A percentile compares a stretch with the other conserved stretches of the same genome.
Conservation (phyloP, 1,140 invertebrate genomes). For the Oryzaephilus surinamensis region DNA sequence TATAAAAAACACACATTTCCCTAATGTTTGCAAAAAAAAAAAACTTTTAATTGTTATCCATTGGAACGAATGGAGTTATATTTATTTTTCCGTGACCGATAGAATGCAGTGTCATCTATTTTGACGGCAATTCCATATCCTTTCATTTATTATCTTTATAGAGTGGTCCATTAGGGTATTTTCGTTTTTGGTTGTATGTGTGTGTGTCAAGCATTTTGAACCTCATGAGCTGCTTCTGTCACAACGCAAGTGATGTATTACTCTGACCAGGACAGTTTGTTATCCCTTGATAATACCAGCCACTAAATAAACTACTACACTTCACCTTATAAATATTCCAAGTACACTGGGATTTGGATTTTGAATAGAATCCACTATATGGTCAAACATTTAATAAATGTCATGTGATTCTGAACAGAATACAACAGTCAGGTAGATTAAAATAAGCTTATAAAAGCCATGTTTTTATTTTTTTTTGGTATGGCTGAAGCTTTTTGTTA, state of each 20-base stretch:
- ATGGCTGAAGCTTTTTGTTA: too few relatives aligned
- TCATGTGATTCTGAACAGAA: too few relatives aligned
- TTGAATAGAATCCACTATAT: too few relatives aligned
- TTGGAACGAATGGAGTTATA: too few relatives aligned
- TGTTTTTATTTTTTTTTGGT: too few relatives aligned
- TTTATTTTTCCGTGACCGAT: constrained; percentile 4
- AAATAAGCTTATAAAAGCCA: too few relatives aligned
- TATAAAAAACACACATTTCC: too few relatives aligned
- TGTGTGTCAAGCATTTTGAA: constrained; percentile 7
- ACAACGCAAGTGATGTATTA: constrained; percentile 21
- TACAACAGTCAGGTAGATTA: too few relatives aligned
- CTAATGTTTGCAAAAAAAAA: too few relatives aligned
- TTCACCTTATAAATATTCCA: constrained; percentile 21
- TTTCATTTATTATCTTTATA: constrained; percentile 21
- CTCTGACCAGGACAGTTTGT: constrained; percentile 19
- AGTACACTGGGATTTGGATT: constrained; percentile 15
- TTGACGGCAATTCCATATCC: constrained; percentile 14
- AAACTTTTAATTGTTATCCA: too few relatives aligned
- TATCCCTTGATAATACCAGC: constrained; percentile 20
- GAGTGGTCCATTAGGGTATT: constrained; percentile 18
- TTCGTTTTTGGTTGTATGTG: too few relatives aligned
- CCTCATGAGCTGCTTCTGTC: constrained; percentile 14
- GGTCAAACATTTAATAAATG: too few relatives aligned
- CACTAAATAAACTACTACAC: constrained; percentile 19
- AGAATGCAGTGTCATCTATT: constrained; percentile 3